Evolutionary conservation across 2,888 invertebrate genomes (phyloP), one percentile per base, ranked within the genome.

Genomic region (Dasysyrphus albostriatus): DNA sequence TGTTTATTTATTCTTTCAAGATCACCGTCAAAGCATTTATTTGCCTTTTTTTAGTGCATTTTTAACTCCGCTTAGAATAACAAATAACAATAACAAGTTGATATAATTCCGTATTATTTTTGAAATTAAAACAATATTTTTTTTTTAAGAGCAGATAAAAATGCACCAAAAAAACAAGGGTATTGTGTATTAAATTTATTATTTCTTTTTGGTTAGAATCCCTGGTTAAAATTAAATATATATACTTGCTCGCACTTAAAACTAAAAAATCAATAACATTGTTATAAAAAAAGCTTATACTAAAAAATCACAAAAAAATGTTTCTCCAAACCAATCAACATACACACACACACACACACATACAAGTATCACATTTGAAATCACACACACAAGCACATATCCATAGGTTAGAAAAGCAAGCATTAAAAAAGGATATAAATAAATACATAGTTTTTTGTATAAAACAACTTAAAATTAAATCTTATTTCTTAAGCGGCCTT

Each of bases 401-500:
- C 56, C 5, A 51, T 61, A 69, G 12, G 9, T 32, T 42, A 61
- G 61, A 49, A n/a, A 16, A 76, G 67, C 72, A 84, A 75, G 75
- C 70, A 70, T 79, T 54, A 44, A 54, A 59, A 70, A 65, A 14
- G 16, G 61, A 74, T 58, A 70, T 54, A 73, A 80, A 87, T 87
- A 82, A 87, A 82, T 87, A 74, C n/a, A n/a, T n/a, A 24, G 24
- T 24, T 24, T 24, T 63, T 24, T 37, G 47, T 72, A 54, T 32
- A 12, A 8, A 58, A 51, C n/a, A 56, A 29, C 24, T 29, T 44
- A 39, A 32, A 51, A 4, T 24, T 44, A 69, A 56, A 65, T 74
- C 67, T 69, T 44, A 47, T 58, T 51, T 34, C 24, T 34, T 77
- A 88, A 44, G 83, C 79, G 67, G 75, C 61, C 72, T 88, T 88